Conservation (phyloP, 92 coral and sea anemone genomes). For the Zoanthus sociatus region DNA sequence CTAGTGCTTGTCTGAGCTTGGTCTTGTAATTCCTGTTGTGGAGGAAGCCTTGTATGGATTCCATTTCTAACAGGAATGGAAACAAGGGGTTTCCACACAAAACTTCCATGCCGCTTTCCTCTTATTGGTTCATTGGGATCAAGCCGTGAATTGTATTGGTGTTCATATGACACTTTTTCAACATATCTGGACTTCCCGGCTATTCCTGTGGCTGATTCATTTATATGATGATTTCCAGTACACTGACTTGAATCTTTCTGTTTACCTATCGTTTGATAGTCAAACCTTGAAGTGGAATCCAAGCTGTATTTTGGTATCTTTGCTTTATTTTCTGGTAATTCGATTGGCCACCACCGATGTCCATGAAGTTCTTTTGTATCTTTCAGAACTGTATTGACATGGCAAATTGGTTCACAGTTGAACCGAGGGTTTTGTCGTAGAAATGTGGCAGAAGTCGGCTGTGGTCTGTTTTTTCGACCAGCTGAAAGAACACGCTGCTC, state of each 20-base stretch:
- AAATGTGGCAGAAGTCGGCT: slow-evolving; percentile 89
- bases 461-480: slow-evolving; percentile 93
- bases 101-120: slow-evolving; percentile 95
- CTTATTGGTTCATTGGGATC: slow-evolving; percentile 91
- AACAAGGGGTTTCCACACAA: slow-evolving; percentile 80
- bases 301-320: slow-evolving; percentile 76
- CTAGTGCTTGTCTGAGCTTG: background rate
- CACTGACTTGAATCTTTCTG: slow-evolving; percentile 47
- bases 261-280: slow-evolving; percentile 59
- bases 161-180: slow-evolving; percentile 95
- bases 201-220: slow-evolving; percentile 53
- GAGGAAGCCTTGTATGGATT: background rate
- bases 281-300: slow-evolving; percentile 90
- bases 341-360: slow-evolving; percentile 93
- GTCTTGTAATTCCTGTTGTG: background rate
- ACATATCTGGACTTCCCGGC: slow-evolving; percentile 41
- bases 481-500: slow-evolving; percentile 73
- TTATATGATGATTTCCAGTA: slow-evolving; percentile 43
- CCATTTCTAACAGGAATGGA: slow-evolving; percentile 40
- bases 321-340: slow-evolving; percentile 66
- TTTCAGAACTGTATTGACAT: slow-evolving; percentile 73
- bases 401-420: slow-evolving; percentile 94
- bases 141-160: slow-evolving; percentile 92
- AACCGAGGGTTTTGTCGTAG: slow-evolving; percentile 90
- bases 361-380: slow-evolving; percentile 36